phyloP scores from a whole-genome alignment of 2,888 invertebrate genomes.

The Nephrotoma flavescens region DNA sequence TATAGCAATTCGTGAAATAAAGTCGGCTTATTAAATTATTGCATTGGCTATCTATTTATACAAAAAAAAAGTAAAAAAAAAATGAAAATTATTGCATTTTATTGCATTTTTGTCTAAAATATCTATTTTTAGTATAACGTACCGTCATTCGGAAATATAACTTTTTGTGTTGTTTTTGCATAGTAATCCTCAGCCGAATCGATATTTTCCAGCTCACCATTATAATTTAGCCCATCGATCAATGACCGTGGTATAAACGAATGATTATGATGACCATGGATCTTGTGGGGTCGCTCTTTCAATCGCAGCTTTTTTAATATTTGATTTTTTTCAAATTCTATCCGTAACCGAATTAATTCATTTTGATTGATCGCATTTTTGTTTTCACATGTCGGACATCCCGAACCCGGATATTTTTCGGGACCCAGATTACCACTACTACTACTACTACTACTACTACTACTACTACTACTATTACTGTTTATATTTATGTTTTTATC shows the following conservation, averaged over 20 bases:
- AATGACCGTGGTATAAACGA: not conserved
- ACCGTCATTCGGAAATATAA: slow-evolving; percentile 70
- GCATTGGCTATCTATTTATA: not conserved
- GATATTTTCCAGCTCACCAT: slow-evolving; percentile 39
- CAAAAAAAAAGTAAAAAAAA: no score
- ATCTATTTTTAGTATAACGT: slow-evolving; percentile 15
- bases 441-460: not conserved
- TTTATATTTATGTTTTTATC: not conserved
- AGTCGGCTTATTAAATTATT: not conserved
- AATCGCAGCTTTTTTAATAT: slow-evolving; percentile 66
- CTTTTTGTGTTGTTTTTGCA: slow-evolving; percentile 70
- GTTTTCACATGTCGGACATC: slow-evolving; percentile 11
- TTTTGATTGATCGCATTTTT: slow-evolving; percentile 33
- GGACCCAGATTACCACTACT: not conserved
- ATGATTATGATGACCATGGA: slow-evolving; percentile 18
- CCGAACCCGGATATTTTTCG: not conserved
- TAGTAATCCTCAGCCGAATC: slow-evolving; percentile 62
- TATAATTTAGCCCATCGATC: slow-evolving; percentile 30
- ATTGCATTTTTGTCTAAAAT: not conserved
- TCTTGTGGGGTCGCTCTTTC: slow-evolving; percentile 48
- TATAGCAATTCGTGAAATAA: not conserved
- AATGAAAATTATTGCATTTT: not conserved
- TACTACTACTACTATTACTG: not conserved
- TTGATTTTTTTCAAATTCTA: slow-evolving; percentile 73
- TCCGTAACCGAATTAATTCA: slow-evolving; percentile 50